phyloP scores from a whole-genome alignment of 1,140 invertebrate species.

The Caenorhabditis tropicalis region DNA sequence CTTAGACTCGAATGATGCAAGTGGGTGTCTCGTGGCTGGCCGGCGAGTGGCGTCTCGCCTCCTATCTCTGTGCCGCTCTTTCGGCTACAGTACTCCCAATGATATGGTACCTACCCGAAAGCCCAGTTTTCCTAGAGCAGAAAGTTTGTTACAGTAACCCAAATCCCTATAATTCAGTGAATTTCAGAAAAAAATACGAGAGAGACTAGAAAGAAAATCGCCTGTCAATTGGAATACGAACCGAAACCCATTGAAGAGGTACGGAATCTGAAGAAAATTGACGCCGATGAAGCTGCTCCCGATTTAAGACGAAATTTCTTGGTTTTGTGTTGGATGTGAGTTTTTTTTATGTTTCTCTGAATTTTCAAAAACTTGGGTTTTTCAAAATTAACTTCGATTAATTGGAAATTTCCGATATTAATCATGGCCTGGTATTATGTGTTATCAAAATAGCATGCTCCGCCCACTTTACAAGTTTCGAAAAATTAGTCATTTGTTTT shows the following conservation, averaged over 20 bases:
- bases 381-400: too few relatives aligned
- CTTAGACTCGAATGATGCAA: background rate
- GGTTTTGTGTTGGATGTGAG: constrained; percentile 30
- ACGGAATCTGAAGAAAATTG: background rate
- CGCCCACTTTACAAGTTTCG: too few relatives aligned
- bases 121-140: constrained; percentile 19
- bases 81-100: constrained; percentile 1
- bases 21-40: background rate
- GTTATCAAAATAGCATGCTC: too few relatives aligned
- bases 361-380: too few relatives aligned
- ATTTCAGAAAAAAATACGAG: background rate
- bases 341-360: too few relatives aligned
- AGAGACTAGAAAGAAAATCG: background rate
- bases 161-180: too few relatives aligned
- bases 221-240: background rate
- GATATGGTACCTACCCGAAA: constrained; percentile 17
- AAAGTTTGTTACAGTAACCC: too few relatives aligned
- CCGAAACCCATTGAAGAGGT: background rate
- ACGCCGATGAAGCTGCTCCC: background rate
- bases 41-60: background rate
- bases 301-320: constrained; percentile 22
- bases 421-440: too few relatives aligned
- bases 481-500: too few relatives aligned
- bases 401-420: too few relatives aligned
- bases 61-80: constrained; percentile 23